These are phyloP conservation scores for Solea solea DNA, from an alignment of 2,113 vertebrate genomes.

Conservation along the genomic window DNA sequence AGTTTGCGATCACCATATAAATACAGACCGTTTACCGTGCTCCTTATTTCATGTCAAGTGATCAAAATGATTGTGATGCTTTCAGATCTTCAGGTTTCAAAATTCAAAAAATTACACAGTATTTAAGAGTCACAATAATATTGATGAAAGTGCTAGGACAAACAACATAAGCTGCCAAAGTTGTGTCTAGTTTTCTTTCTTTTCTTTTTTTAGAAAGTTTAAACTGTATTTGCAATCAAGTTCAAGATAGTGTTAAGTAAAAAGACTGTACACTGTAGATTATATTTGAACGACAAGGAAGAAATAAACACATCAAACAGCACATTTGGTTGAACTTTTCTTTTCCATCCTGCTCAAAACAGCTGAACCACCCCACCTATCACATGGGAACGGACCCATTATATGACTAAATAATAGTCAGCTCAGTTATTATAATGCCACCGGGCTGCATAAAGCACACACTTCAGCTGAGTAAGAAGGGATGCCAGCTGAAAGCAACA, in stretches of 20 bases:
- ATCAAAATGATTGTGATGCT: no score
- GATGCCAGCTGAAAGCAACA: constrained; percentile 64
- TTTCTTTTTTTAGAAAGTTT: no score
- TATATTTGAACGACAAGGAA: neutral
- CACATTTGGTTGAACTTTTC: neutral
- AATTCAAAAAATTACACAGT: no score
- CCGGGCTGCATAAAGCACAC: constrained; percentile 32
- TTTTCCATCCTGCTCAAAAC: neutral
- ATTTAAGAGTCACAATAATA: neutral
- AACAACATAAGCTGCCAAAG: neutral
- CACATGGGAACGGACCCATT: neutral
- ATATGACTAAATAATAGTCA: constrained; percentile 1
- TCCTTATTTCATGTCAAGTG: no score
- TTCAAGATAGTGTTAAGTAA: neutral
- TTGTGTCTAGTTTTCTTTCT: neutral
- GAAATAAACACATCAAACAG: neutral
- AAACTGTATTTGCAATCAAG: neutral
- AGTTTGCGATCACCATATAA: no score
- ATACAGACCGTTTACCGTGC: no score
- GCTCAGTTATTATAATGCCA: constrained; percentile 24
- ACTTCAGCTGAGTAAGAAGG: constrained; percentile 28
- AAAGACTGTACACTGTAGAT: neutral
- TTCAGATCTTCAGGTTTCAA: no score
- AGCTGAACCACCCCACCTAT: neutral
- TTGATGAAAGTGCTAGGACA: neutral